Evolutionary conservation across 2,888 invertebrate genomes (phyloP).

Genomic region (Cremastinae sp.): DNA sequence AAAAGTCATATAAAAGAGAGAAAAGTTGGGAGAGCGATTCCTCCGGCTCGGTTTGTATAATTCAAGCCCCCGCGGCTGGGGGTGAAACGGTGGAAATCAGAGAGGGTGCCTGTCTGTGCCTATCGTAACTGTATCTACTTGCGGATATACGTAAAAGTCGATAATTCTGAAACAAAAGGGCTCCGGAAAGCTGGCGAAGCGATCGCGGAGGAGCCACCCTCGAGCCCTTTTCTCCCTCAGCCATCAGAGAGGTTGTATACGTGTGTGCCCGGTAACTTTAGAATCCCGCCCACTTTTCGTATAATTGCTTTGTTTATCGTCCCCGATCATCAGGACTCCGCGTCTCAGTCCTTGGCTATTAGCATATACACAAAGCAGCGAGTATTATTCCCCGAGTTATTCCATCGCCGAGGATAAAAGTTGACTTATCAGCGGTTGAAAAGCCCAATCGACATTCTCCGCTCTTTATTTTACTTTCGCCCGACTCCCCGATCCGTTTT

Average conservation of each 20-base stretch:
- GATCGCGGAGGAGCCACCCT: too few species aligned
- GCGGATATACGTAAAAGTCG: neutral
- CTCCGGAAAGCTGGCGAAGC: too few species aligned
- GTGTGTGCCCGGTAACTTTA: conserved; percentile 51
- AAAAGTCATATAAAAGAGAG: conserved; percentile 7
- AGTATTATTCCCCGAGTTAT: conserved; percentile 34
- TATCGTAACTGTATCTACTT: conserved; percentile 30
- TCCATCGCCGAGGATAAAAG: conserved; percentile 32
- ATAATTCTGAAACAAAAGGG: neutral
- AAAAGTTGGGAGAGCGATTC: conserved; percentile 30
- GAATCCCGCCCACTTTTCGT: conserved; percentile 74
- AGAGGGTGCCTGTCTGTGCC: conserved; percentile 54
- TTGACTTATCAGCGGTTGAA: conserved; percentile 24
- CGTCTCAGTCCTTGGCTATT: conserved; percentile 66
- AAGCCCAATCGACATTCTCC: conserved; percentile 15
- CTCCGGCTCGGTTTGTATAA: conserved; percentile 33
- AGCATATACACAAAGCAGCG: conserved; percentile 73
- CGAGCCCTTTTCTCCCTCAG: too few species aligned
- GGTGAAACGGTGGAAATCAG: conserved; percentile 17
- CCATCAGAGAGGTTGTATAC: too few species aligned
- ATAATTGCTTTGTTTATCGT: conserved; percentile 80
- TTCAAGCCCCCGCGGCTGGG: conserved; percentile 31
- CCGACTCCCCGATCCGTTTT: conserved; percentile 22
- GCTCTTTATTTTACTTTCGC: conserved; percentile 15
- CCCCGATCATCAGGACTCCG: conserved; percentile 73